Evolutionary conservation across 2,888 invertebrate species (phyloP), one percentile per base, ranked within the genome.

Genomic region (Clepsis dumicolana): DNA sequence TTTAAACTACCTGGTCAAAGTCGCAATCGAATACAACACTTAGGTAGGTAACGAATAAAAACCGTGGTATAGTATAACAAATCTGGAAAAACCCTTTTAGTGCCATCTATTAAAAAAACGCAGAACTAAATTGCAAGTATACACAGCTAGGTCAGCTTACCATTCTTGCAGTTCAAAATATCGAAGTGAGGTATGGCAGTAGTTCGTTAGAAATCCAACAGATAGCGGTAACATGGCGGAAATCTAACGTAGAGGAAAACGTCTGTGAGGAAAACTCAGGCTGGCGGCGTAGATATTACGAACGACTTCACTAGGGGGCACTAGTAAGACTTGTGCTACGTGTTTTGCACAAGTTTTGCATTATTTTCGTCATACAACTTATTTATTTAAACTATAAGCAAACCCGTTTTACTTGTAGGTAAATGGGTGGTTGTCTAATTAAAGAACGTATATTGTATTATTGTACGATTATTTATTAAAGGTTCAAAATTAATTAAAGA

Each of bases 131-230:
- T 7, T 5, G 21, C 14, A 24, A 12, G n/a, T 14, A 2, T 5
- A 29, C 25, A 10, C 4, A 16, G 48, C 48, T 10, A 1, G 0
- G 7, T 24, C 24, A 14, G 0, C 24, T 18, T 7, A 21, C 21
- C 12, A 21, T 21, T 21, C 12, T 21, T 35, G 0, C n/a, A n/a
- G 14, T 3, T 18, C 1, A 3, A 56, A n/a, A 8, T 18, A 27
- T 16, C 29, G n/a, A 32, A 27, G 50, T 18, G 21, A 56, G 0
- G 44, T 3, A 10, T 35, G 7, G 10, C 18, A n/a, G n/a, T 8
- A 63, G 67, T 67, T 67, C 38, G 27, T 10, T 27, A 8, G 8
- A 7, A 8, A 57, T 63, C 38, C 38, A 29, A 63, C 4, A 67
- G 67, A 63, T 56, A 50, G 62, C 67, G 38, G 41, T 21, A 4